Evolutionary conservation across 2,113 vertebrate genomes (phyloP).

Genomic region (Cyphomyrus plagiostoma): DNA sequence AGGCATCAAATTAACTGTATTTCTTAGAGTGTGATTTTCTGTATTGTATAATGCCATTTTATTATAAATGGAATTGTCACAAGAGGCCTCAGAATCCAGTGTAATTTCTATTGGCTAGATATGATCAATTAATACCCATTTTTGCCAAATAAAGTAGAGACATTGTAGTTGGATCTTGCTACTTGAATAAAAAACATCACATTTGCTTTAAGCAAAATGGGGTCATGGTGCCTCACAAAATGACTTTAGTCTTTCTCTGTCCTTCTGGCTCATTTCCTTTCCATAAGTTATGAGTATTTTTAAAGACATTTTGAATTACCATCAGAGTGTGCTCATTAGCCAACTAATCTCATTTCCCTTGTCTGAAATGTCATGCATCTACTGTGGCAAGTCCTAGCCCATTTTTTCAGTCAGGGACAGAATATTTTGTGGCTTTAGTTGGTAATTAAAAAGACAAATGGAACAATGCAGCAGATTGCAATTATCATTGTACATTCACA

Average conservation of each 20-base stretch:
- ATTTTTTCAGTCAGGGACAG: not conserved
- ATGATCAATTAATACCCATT: not conserved
- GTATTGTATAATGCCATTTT: not conserved
- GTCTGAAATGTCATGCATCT: not conserved
- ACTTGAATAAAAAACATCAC: not conserved
- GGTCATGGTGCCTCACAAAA: not conserved
- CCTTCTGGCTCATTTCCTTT: not conserved
- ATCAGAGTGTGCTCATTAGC: not conserved
- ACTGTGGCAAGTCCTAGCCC: not conserved
- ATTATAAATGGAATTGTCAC: not conserved
- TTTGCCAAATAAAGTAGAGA: not conserved
- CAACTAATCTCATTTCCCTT: conserved; percentile 4
- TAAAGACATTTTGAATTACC: conserved; percentile 1
- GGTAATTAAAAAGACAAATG: not conserved
- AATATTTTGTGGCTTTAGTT: not conserved
- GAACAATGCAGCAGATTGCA: not conserved
- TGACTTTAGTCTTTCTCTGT: not conserved
- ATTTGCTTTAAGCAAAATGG: not conserved
- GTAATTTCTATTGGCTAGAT: not conserved
- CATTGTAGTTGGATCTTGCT: not conserved
- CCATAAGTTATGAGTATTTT: not conserved
- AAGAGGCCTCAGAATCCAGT: not conserved
- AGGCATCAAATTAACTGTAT: not conserved
- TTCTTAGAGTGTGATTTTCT: not conserved
- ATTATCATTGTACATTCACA: not conserved